Conservation (phyloP, 2,797 vertebrate genomes). For the Channallabes apus region DNA sequence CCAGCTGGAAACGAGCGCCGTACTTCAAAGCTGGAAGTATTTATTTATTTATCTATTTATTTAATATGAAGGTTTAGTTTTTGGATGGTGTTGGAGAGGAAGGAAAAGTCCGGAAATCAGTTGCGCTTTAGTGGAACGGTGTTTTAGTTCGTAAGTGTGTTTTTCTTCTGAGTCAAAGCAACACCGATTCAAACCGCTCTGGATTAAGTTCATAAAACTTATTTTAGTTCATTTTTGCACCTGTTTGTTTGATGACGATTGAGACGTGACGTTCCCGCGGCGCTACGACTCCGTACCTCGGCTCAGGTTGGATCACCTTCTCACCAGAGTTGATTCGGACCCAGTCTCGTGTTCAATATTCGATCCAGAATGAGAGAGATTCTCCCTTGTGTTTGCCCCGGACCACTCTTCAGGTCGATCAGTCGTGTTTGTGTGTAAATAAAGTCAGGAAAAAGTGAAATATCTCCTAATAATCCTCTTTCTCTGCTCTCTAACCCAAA, state of each 20-base stretch:
- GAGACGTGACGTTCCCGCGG: too few relatives aligned
- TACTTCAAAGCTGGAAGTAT: conserved; percentile 14
- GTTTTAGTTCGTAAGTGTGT: too few relatives aligned
- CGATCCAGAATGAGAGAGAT: background rate
- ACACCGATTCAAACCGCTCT: too few relatives aligned
- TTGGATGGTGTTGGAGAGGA: background rate
- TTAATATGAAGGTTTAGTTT: background rate
- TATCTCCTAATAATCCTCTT: background rate
- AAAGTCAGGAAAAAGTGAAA: background rate
- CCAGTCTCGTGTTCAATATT: background rate
- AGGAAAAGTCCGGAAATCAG: too few relatives aligned
- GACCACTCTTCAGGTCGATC: background rate
- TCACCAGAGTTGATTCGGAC: background rate
- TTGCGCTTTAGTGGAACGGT: too few relatives aligned
- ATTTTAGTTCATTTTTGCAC: too few relatives aligned
- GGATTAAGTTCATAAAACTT: too few relatives aligned
- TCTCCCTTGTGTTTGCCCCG: background rate
- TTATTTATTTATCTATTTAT: background rate
- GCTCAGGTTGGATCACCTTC: background rate
- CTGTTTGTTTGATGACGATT: too few relatives aligned
- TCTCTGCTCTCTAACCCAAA: background rate
- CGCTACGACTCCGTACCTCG: too few relatives aligned
- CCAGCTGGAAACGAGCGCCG: background rate
- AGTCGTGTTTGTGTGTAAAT: background rate
- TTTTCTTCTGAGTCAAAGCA: too few relatives aligned